These are phyloP conservation scores for Danio rerio DNA, from an alignment of 2,113 vertebrate genomes.

Conservation along the genomic window GRCz12tu NC_133189.1:28920001-28920500, in stretches of 20 bases:
- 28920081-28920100: background rate
- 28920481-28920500: slow-evolving; percentile 38
- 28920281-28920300: slow-evolving; percentile 46
- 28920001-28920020: too few species aligned
- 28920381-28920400: background rate
- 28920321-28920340: slow-evolving; percentile 50
- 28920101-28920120: background rate
- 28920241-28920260: slow-evolving; percentile 20
- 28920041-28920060: too few species aligned
- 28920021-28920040: too few species aligned
- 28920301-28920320: slow-evolving; percentile 34
- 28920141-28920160: background rate
- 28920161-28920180: background rate
- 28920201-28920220: slow-evolving; percentile 27
- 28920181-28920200: slow-evolving; percentile 13
- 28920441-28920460: slow-evolving; percentile 6
- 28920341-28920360: slow-evolving; percentile 41
- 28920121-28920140: background rate
- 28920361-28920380: slow-evolving; percentile 18
- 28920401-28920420: slow-evolving; percentile 3
- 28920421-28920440: background rate
- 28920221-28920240: slow-evolving; percentile 20
- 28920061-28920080: background rate
- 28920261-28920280: slow-evolving; percentile 54
- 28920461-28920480: background rate